phyloP scores from a whole-genome alignment of 2,797 vertebrate species.

The Oreochromis mossambicus region DNA sequence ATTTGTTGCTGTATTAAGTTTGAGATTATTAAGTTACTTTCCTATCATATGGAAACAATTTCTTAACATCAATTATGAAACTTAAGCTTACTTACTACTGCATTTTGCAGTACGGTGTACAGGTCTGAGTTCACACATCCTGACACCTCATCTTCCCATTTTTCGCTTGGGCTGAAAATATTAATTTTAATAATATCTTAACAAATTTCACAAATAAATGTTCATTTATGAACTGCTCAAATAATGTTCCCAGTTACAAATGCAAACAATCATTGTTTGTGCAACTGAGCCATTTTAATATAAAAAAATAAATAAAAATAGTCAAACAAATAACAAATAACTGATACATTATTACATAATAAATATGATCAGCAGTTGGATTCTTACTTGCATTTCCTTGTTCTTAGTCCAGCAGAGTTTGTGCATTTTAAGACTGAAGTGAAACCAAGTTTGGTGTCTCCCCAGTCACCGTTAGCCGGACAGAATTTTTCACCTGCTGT shows the following conservation, averaged over 20 bases:
- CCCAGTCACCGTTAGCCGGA: neutral
- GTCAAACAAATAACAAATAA: neutral
- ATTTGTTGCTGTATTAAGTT: neutral
- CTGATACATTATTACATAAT: neutral
- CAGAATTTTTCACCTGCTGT: conserved; percentile 8
- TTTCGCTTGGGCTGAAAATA: rapidly evolving
- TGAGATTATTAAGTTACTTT: neutral
- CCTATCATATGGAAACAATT: neutral
- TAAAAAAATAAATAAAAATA: neutral
- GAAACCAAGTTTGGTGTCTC: neutral
- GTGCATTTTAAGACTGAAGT: conserved; percentile 20
- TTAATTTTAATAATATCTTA: neutral
- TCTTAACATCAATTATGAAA: neutral
- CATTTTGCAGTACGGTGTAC: neutral
- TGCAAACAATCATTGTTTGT: neutral
- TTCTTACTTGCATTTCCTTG: neutral
- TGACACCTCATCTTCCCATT: neutral
- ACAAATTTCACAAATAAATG: neutral
- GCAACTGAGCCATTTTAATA: neutral
- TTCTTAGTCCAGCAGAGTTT: neutral
- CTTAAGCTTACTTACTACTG: conserved; percentile 21
- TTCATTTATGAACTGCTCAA: rapidly evolving
- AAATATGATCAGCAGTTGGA: neutral
- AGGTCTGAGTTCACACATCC: conserved; percentile 41
- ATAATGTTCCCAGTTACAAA: rapidly evolving